Evolutionary conservation across 2,113 vertebrate genomes (phyloP).

Genomic region (Podiceps cristatus): DNA sequence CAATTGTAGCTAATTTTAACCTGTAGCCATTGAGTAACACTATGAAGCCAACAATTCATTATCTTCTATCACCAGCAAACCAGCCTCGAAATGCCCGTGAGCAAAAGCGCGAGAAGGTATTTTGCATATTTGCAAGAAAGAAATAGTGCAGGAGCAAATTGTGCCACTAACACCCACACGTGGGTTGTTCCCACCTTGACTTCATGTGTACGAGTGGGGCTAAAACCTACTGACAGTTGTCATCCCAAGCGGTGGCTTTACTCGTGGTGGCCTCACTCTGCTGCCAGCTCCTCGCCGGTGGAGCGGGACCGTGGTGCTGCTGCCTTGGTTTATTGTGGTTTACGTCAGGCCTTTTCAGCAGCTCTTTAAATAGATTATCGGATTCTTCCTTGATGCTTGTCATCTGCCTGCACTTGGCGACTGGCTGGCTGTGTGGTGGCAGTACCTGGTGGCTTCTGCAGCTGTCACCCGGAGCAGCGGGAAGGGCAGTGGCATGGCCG

Average conservation of each 20-base stretch:
- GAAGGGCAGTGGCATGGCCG: background rate
- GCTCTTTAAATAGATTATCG: background rate
- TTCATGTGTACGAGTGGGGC: fast-evolving
- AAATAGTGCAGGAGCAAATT: fast-evolving
- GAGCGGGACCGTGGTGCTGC: background rate
- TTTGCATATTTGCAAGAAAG: fast-evolving
- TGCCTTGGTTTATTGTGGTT: background rate
- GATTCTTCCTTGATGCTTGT: background rate
- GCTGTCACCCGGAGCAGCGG: background rate
- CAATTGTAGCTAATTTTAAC: background rate
- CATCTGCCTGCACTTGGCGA: background rate
- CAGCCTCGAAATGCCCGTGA: fast-evolving
- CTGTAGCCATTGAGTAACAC: fast-evolving
- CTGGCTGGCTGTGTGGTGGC: background rate
- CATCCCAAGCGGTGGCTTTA: background rate
- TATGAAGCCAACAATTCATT: background rate
- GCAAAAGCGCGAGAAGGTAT: fast-evolving
- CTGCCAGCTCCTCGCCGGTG: background rate
- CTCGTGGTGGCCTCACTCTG: background rate
- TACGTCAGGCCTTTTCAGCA: background rate
- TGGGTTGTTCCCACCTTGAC: background rate
- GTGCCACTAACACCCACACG: fast-evolving
- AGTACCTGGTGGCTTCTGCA: background rate
- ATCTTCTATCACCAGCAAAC: background rate
- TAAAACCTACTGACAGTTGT: background rate